phyloP scores from a whole-genome alignment of 2,113 vertebrate species.

The Ascaphus truei region DNA sequence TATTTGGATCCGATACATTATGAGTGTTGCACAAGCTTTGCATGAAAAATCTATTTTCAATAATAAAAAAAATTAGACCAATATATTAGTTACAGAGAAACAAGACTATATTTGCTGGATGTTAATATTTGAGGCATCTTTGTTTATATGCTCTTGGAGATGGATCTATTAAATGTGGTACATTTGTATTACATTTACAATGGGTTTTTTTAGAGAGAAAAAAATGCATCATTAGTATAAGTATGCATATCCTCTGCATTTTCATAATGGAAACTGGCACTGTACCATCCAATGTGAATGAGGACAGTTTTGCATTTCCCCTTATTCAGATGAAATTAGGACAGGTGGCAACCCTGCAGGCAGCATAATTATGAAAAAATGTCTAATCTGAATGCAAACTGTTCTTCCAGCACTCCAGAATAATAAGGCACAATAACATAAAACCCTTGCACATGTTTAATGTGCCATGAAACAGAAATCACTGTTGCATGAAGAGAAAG shows the following conservation, averaged over 20 bases:
- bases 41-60: no score
- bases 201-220: no score
- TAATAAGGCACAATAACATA: slow-evolving; percentile 44
- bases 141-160: no score
- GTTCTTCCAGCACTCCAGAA: slow-evolving; percentile 47
- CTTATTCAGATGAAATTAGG: slow-evolving; percentile 63
- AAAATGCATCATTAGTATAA: no score
- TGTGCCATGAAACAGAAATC: not conserved
- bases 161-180: no score
- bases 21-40: no score
- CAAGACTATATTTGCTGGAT: no score
- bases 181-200: no score
- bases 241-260: slow-evolving; percentile 23
- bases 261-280: slow-evolving; percentile 39
- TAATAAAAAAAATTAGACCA: no score
- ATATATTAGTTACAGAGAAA: no score
- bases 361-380: slow-evolving; percentile 64
- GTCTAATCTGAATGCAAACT: slow-evolving; percentile 43
- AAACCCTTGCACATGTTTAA: not conserved
- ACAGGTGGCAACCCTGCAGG: slow-evolving; percentile 66
- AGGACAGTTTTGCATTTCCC: slow-evolving; percentile 59
- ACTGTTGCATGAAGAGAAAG: not conserved
- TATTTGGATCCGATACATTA: no score
- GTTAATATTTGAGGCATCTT: no score
- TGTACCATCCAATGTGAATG: slow-evolving; percentile 43